Conservation (phyloP, 2,888 invertebrate genomes). For the Cloeon dipterum region DNA sequence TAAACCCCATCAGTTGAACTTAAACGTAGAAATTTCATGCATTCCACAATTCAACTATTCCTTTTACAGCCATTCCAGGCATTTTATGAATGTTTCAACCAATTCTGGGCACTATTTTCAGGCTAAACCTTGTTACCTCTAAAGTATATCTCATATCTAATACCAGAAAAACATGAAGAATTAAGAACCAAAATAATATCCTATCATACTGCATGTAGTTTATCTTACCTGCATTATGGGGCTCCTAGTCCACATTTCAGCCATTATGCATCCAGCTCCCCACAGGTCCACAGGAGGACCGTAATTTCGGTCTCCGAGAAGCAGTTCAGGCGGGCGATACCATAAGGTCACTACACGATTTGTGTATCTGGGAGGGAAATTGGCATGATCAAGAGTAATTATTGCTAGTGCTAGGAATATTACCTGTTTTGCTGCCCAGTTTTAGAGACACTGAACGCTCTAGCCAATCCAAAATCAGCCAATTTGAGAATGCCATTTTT, state of each 20-base stretch:
- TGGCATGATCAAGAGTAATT: not conserved
- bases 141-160: too few species aligned
- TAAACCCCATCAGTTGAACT: too few species aligned
- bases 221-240: conserved; percentile 71
- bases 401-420: conserved; percentile 17
- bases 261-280: conserved; percentile 99
- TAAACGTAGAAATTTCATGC: too few species aligned
- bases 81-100: too few species aligned
- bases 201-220: too few species aligned
- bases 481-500: conserved; percentile 84
- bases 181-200: too few species aligned
- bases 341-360: conserved; percentile 93
- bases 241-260: conserved; percentile 90
- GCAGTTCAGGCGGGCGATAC: conserved; percentile 57
- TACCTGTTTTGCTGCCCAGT: conserved; percentile 54
- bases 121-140: too few species aligned
- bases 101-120: too few species aligned
- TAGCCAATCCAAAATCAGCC: conserved; percentile 92
- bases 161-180: too few species aligned
- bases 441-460: conserved; percentile 77
- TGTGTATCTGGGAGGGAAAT: conserved; percentile 46
- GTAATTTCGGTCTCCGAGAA: conserved; percentile 74
- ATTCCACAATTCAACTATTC: too few species aligned
- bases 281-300: conserved; percentile 93
- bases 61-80: too few species aligned